phyloP scores from a whole-genome alignment of 2,113 vertebrate species.

The Chauna torquata region DNA sequence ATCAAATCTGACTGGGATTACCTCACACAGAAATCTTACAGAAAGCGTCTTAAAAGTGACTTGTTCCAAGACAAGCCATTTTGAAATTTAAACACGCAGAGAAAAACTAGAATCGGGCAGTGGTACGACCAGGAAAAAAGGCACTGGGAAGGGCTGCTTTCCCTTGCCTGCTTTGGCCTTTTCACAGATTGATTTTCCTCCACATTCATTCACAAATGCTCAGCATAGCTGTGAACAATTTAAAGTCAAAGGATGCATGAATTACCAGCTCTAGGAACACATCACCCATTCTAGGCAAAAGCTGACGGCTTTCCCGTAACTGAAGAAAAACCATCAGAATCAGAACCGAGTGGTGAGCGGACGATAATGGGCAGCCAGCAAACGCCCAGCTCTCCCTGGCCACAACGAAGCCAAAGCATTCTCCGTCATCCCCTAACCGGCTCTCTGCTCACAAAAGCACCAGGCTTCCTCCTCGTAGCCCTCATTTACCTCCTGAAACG shows the following conservation, averaged over 20 bases:
- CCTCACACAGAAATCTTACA: slow-evolving; percentile 29
- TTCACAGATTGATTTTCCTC: slow-evolving; percentile 42
- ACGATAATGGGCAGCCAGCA: slow-evolving; percentile 36
- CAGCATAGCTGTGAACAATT: slow-evolving; percentile 26
- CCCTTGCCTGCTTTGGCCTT: not conserved
- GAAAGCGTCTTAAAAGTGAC: slow-evolving; percentile 26
- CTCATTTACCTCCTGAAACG: slow-evolving; percentile 67
- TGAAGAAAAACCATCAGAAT: not conserved
- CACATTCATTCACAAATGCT: slow-evolving; percentile 22
- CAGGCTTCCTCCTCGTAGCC: slow-evolving; percentile 60
- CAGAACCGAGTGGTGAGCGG: not conserved
- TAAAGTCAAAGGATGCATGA: slow-evolving; percentile 22
- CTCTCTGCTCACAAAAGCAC: slow-evolving; percentile 62
- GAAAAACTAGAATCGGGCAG: slow-evolving; percentile 17
- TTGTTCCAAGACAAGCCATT: slow-evolving; percentile 37
- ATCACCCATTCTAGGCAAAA: slow-evolving; percentile 16
- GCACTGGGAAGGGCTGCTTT: not conserved
- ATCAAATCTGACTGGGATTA: slow-evolving; percentile 8
- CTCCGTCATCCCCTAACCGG: slow-evolving; percentile 40
- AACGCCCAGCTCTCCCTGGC: slow-evolving; percentile 37
- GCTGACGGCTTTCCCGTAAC: slow-evolving; percentile 12
- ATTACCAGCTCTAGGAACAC: slow-evolving; percentile 28
- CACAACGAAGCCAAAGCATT: slow-evolving; percentile 51
- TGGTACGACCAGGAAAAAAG: slow-evolving; percentile 16
- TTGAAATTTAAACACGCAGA: slow-evolving; percentile 43